Evolutionary conservation across 2,888 invertebrate species (phyloP).

Genomic region (Tetanocera ferruginea): DNA sequence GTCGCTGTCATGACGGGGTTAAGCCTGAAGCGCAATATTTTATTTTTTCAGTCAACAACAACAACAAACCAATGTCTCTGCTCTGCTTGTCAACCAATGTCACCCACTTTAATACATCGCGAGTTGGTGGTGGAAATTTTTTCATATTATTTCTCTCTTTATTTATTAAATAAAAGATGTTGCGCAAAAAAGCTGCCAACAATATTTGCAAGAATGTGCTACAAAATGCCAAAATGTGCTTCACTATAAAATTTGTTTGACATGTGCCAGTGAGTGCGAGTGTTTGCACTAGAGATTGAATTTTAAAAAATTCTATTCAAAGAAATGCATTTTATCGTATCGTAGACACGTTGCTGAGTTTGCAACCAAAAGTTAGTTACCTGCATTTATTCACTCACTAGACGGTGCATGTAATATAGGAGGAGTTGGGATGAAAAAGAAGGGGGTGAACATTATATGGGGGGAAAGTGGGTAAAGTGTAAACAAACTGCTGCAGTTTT

Average conservation of each 20-base stretch:
- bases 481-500: too few species aligned
- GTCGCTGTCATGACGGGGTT: background rate
- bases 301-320: background rate
- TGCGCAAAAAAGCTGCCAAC: background rate
- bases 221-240: background rate
- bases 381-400: too few species aligned
- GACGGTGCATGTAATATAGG: too few species aligned
- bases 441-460: too few species aligned
- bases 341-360: too few species aligned
- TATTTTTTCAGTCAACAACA: background rate
- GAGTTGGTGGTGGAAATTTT: background rate
- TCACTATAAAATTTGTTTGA: background rate
- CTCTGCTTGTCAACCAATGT: conserved; percentile 1
- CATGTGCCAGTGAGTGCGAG: background rate
- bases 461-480: too few species aligned
- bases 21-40: background rate
- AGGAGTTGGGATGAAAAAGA: too few species aligned
- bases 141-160: background rate
- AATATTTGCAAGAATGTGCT: conserved; percentile 4
- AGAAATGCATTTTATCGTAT: too few species aligned
- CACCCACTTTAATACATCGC: conserved; percentile 7
- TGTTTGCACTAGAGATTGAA: background rate
- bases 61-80: background rate
- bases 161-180: background rate
- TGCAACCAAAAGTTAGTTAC: too few species aligned